Evolutionary conservation across 2,113 vertebrate species (phyloP).

Genomic region (Odontesthes bonariensis): DNA sequence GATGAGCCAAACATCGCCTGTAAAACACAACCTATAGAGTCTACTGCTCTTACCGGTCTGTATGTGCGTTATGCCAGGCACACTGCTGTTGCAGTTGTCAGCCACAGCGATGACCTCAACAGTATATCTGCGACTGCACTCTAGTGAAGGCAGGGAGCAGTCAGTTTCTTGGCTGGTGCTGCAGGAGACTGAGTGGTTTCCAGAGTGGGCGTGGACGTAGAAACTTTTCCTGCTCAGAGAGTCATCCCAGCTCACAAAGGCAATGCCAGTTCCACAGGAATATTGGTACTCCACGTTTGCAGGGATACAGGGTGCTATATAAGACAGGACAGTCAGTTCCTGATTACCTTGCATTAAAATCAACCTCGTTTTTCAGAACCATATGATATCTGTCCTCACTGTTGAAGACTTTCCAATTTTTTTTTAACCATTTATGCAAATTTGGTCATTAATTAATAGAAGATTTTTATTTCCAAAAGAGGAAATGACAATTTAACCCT

Average conservation of each 20-base stretch:
- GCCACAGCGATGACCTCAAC: constrained; percentile 71
- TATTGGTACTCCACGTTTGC: constrained; percentile 63
- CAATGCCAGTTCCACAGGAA: constrained; percentile 65
- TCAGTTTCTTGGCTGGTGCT: constrained; percentile 44
- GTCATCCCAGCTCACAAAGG: constrained; percentile 77
- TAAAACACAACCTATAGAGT: background rate
- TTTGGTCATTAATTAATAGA: too few species aligned
- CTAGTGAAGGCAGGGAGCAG: constrained; percentile 66
- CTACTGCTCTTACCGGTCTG: constrained; percentile 68
- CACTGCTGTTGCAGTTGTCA: constrained; percentile 78
- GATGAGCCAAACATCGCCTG: background rate
- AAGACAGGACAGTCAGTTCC: constrained; percentile 13
- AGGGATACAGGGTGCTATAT: constrained; percentile 79
- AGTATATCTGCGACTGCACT: constrained; percentile 74
- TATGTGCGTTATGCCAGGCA: constrained; percentile 54
- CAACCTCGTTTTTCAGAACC: background rate
- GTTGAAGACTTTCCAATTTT: too few species aligned
- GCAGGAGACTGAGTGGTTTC: constrained; percentile 47
- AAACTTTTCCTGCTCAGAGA: constrained; percentile 71
- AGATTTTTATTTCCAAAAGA: too few species aligned
- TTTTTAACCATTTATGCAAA: too few species aligned
- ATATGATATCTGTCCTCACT: too few species aligned
- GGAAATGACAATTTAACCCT: too few species aligned
- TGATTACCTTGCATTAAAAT: background rate
- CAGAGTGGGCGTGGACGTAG: constrained; percentile 34